These are phyloP conservation scores for Lapara coniferarum DNA, from an alignment of 2,888 invertebrate genomes.

Conservation along the genomic window DNA sequence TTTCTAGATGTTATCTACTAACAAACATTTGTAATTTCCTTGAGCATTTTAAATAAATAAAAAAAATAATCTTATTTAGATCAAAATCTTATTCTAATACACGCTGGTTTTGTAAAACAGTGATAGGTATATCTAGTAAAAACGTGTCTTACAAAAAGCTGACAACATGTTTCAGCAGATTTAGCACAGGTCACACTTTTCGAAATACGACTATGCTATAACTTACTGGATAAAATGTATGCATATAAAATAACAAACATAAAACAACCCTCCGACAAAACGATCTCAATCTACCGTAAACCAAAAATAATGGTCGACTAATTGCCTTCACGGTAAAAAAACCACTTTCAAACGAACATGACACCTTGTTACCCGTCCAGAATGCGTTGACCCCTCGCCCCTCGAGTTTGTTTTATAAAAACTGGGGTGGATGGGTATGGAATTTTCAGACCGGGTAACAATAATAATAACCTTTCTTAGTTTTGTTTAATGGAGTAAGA, in stretches of 20 bases:
- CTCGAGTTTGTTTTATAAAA: background rate
- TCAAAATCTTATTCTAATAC: no score
- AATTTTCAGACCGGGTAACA: conserved; percentile 7
- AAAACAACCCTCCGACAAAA: conserved; percentile 30
- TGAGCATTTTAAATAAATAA: no score
- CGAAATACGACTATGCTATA: no score
- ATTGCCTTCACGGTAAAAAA: conserved; percentile 32
- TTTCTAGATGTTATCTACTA: no score
- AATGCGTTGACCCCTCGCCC: background rate
- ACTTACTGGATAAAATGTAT: background rate
- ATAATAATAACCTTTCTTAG: conserved; percentile 9
- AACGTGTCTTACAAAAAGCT: no score
- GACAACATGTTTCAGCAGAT: no score
- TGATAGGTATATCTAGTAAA: no score
- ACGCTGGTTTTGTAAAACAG: no score
- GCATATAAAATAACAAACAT: background rate
- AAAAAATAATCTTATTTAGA: no score
- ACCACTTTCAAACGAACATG: conserved; percentile 11
- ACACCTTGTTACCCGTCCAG: conserved; percentile 2
- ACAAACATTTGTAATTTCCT: no score
- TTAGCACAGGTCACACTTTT: no score
- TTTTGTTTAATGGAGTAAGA: conserved; percentile 12
- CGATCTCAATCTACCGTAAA: conserved; percentile 34
- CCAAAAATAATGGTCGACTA: conserved; percentile 37
- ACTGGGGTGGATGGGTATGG: background rate